These are phyloP conservation scores for Homarus americanus DNA, from an alignment of 1,140 invertebrate genomes.

Conservation along the genomic window DNA sequence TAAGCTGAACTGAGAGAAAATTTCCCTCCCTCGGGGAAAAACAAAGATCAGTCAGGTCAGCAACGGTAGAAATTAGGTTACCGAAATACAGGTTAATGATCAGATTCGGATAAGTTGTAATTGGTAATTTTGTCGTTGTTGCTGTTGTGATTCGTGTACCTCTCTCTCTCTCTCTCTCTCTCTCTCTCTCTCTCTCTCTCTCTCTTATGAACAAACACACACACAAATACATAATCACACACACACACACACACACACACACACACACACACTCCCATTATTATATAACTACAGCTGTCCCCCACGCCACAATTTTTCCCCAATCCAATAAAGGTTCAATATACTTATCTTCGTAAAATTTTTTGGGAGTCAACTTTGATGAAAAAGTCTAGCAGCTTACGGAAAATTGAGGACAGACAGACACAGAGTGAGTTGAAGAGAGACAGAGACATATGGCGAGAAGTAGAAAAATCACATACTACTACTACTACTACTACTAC, in stretches of 20 bases:
- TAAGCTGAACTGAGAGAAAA: too few species aligned
- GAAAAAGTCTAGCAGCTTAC: not conserved
- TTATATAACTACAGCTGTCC: not conserved
- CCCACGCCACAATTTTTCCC: not conserved
- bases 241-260: too few species aligned
- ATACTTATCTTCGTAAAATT: not conserved
- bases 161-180: conserved; percentile 1
- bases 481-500: too few species aligned
- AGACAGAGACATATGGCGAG: not conserved
- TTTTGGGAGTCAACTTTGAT: not conserved
- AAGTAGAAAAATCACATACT: too few species aligned
- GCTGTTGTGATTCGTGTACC: too few species aligned
- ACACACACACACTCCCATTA: too few species aligned
- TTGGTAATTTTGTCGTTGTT: too few species aligned
- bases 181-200: not conserved
- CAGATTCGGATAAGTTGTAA: too few species aligned
- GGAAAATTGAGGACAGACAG: not conserved
- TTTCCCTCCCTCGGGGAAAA: too few species aligned
- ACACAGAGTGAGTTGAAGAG: not conserved
- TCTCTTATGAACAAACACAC: not conserved
- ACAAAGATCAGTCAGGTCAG: too few species aligned
- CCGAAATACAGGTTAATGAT: too few species aligned
- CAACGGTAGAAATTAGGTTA: too few species aligned
- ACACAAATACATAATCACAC: not conserved
- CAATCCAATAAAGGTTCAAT: not conserved